These are phyloP conservation scores for Atrichornis clamosus DNA, from an alignment of 2,113 vertebrate species.

Conservation along the genomic window DNA sequence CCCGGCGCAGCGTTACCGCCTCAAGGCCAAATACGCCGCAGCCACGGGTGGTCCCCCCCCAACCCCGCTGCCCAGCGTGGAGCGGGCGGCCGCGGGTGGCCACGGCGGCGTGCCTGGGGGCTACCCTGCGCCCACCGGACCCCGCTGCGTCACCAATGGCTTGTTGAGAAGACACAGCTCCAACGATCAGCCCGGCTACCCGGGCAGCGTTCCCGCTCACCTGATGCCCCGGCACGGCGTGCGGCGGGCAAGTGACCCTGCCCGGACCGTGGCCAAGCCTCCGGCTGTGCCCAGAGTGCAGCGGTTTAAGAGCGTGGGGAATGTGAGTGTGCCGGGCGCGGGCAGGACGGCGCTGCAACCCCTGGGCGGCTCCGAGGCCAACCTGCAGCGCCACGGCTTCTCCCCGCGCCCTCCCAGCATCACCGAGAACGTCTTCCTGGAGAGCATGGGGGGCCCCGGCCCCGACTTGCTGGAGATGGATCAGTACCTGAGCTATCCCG, in stretches of 20 bases:
- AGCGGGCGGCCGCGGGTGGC: not conserved
- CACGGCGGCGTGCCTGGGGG: constrained; percentile 61
- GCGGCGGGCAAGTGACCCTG: constrained; percentile 90
- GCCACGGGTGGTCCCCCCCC: constrained; percentile 88
- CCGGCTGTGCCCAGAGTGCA: constrained; percentile 79
- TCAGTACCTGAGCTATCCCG: constrained; percentile 74
- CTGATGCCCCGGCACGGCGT: constrained; percentile 69
- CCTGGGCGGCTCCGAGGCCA: constrained; percentile 73
- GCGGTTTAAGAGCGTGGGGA: constrained; percentile 87
- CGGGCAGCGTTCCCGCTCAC: constrained; percentile 73
- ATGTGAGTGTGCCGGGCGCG: constrained; percentile 69
- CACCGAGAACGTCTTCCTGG: constrained; percentile 87
- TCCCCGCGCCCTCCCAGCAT: constrained; percentile 90
- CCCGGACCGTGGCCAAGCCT: constrained; percentile 69
- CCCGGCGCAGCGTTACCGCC: constrained; percentile 87
- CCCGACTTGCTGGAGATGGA: constrained; percentile 73
- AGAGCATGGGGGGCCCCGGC: constrained; percentile 56
- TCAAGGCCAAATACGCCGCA: constrained; percentile 90
- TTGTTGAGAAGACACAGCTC: constrained; percentile 77
- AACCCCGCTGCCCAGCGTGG: constrained; percentile 81
- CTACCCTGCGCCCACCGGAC: constrained; percentile 63
- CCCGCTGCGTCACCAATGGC: constrained; percentile 70
- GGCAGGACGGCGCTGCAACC: constrained; percentile 72
- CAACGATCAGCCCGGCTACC: constrained; percentile 77
- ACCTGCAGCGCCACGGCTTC: constrained; percentile 80